Conservation (phyloP, 2,113 vertebrate species). For the Ictalurus punctatus region DNA sequence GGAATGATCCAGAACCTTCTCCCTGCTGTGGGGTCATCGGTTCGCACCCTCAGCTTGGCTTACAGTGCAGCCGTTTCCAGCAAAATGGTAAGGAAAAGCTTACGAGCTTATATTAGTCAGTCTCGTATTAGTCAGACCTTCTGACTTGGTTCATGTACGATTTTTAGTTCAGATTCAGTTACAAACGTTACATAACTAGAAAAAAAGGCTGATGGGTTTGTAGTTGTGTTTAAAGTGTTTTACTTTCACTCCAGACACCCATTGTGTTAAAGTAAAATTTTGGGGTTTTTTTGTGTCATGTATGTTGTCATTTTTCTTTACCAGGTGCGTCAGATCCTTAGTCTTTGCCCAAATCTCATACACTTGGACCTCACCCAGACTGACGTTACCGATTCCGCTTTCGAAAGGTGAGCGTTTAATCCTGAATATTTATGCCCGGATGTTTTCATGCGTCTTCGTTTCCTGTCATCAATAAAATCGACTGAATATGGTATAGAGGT, state of each 20-base stretch:
- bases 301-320: not conserved
- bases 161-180: not conserved
- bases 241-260: not conserved
- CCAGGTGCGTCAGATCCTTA: constrained; percentile 92
- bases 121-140: not conserved
- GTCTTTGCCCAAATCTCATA: constrained; percentile 88
- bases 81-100: constrained; percentile 85
- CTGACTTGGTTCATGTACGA: too few relatives aligned
- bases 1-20: constrained; percentile 91
- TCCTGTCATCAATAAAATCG: not conserved
- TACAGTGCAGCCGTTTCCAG: constrained; percentile 91
- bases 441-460: not conserved
- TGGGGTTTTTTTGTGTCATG: not conserved
- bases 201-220: too few relatives aligned
- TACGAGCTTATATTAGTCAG: not conserved
- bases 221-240: not conserved
- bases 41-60: constrained; percentile 88
- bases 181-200: not conserved
- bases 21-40: constrained; percentile 83
- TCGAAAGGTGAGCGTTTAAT: constrained; percentile 67
- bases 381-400: constrained; percentile 79
- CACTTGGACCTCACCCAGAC: constrained; percentile 95
- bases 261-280: not conserved
- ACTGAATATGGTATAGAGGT: not conserved
- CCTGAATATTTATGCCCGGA: not conserved